phyloP scores from a whole-genome alignment of 1,140 invertebrate species.

The Drosophila parvula region DNA sequence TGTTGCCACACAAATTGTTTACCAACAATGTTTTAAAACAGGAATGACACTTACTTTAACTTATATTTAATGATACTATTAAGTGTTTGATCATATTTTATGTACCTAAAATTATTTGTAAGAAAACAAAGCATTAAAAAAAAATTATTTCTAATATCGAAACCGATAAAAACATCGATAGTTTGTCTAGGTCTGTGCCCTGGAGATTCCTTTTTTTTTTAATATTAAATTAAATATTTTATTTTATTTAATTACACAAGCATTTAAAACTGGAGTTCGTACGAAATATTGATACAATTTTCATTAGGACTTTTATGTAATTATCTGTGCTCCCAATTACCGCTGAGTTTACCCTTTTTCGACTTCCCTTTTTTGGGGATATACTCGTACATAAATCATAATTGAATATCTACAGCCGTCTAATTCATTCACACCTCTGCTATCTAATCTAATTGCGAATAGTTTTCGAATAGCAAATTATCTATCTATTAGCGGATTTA shows the following conservation, averaged over 20 bases:
- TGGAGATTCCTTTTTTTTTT: no score
- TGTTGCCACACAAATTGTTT: conserved; percentile 2
- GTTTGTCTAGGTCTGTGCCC: no score
- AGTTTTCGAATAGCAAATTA: conserved; percentile 9
- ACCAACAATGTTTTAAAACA: not conserved
- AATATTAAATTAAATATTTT: not conserved
- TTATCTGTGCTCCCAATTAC: not conserved
- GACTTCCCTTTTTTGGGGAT: not conserved
- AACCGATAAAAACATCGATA: no score
- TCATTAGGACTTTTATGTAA: not conserved
- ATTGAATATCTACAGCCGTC: not conserved
- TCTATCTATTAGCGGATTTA: conserved; percentile 9
- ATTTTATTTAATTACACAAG: not conserved
- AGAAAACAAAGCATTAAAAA: no score
- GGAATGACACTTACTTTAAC: not conserved
- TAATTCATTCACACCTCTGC: conserved; percentile 14
- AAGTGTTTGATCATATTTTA: not conserved
- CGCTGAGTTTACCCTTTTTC: no score
- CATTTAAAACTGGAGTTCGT: not conserved
- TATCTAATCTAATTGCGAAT: conserved; percentile 15
- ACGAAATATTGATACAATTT: conserved; percentile 2
- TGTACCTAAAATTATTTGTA: no score
- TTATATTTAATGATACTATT: not conserved
- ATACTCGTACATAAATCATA: not conserved
- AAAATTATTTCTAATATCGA: no score